Percentiles rank a stretch among this genome's conserved stretches.
Evolutionary conservation across 2,113 vertebrate genomes (phyloP).

Genomic region (Aramus guarauna): DNA sequence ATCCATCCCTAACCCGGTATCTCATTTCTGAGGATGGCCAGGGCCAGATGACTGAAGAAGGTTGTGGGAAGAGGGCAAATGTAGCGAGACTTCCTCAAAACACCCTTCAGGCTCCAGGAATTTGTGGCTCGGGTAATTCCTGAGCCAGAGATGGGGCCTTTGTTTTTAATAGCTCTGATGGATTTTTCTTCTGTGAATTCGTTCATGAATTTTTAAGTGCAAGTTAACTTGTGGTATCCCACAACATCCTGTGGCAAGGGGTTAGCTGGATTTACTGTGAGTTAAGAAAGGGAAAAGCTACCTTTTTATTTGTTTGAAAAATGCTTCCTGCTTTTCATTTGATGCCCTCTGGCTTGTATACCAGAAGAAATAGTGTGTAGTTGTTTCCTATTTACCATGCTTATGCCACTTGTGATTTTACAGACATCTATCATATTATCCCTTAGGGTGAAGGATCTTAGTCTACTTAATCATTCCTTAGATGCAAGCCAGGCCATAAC

Average conservation of each 20-base stretch:
- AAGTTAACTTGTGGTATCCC: constrained; percentile 56
- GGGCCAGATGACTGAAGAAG: background rate
- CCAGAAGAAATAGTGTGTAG: background rate
- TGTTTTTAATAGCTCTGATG: constrained; percentile 55
- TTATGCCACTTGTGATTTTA: background rate
- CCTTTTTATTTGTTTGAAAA: constrained; percentile 26
- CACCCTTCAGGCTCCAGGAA: constrained; percentile 45
- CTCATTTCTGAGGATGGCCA: background rate
- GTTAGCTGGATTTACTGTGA: constrained; percentile 12
- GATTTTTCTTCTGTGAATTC: constrained; percentile 60
- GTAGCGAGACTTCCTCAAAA: constrained; percentile 55
- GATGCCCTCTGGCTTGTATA: background rate
- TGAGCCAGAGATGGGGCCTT: constrained; percentile 41
- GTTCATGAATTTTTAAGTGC: constrained; percentile 23
- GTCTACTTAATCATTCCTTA: background rate
- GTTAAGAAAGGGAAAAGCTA: constrained; percentile 21
- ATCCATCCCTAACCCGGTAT: background rate
- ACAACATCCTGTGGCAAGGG: constrained; percentile 35
- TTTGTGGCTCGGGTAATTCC: constrained; percentile 15
- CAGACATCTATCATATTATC: background rate
- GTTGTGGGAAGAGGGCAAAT: constrained; percentile 16
- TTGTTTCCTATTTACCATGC: background rate
- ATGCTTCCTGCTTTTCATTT: background rate
- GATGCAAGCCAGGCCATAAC: background rate
- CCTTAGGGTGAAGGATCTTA: background rate